A percentile compares a stretch with the other conserved stretches of the same genome.
Conservation (phyloP, 92 coral and sea anemone genomes). For the Scolanthus callimorphus region DNA sequence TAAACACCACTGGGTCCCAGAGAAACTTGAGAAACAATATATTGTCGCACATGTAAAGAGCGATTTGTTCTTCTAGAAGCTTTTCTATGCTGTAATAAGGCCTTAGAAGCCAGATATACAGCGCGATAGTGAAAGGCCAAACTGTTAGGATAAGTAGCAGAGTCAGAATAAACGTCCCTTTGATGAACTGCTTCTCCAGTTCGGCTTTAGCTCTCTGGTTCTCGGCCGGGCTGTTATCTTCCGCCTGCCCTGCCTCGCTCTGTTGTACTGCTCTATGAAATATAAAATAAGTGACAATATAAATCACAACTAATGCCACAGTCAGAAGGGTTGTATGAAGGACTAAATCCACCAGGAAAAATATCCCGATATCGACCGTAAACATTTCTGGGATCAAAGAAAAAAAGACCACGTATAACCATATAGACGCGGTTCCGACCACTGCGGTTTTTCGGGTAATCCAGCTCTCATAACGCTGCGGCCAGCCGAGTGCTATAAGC, state of each 20-base stretch:
- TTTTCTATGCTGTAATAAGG: neutral
- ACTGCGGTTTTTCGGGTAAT: conserved; percentile 30
- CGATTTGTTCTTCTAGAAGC: conserved; percentile 14
- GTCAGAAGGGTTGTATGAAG: conserved; percentile 55
- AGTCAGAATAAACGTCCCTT: conserved; percentile 60
- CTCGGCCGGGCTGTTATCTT: neutral
- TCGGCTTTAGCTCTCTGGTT: conserved; percentile 4
- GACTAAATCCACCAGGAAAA: conserved; percentile 33
- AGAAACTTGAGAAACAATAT: conserved; percentile 55
- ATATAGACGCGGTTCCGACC: conserved; percentile 26
- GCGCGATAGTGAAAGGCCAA: conserved; percentile 44
- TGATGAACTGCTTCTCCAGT: conserved; percentile 60
- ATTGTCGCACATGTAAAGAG: conserved; percentile 25
- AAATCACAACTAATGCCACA: conserved; percentile 32
- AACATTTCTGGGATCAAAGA: conserved; percentile 59
- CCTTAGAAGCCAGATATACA: conserved; percentile 15
- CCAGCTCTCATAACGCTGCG: conserved; percentile 32
- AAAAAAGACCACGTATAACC: conserved; percentile 55
- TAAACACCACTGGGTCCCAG: conserved; percentile 65
- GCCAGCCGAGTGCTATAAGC: conserved; percentile 48
- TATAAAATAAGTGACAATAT: conserved; percentile 38
- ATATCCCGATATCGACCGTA: conserved; percentile 8
- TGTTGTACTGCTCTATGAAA: conserved; percentile 30
- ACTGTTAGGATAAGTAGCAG: conserved; percentile 53
- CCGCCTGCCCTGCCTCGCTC: conserved; percentile 17